Base-by-base conservation (phyloP, 2,113 vertebrate species). In the Numenius arquata region DNA sequence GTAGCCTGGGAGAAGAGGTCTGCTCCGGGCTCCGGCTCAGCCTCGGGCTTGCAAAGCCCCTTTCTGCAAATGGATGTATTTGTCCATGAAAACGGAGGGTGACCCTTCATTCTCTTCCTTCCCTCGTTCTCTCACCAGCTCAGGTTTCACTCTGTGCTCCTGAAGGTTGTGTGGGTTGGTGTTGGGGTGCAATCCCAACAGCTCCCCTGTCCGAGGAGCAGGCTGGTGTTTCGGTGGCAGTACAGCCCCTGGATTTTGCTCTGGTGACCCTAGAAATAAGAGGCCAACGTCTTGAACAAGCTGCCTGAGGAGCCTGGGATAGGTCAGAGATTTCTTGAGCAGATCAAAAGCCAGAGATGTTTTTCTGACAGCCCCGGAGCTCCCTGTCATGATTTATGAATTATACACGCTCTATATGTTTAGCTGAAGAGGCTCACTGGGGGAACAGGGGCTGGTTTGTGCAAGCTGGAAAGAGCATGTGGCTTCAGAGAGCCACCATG, bases 321-420 rank as follows among this genome's bases (percentile, higher is more conserved):
- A 96, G 96, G 94, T 96, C 96, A 96, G 81, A 79, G 87, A 91
- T 91, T 93, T 92, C 84, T 93, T 55, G 86, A 53, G 74, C 70
- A 93, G 91, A 97, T 97, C 93, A 97, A 96, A 97, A 96, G 96
- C 85, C 92, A 66, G 75, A 93, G 95, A 97, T 96, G 90, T 93
- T 96, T 97, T 95, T 87, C 90, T 97, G 94, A 96, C 96, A 96
- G 95, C 55, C 59, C 50, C 1, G 30, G 77, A 91, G 77, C 77
- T 95, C 81, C 62, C 91, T 74, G 78, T 94, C 71, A 76, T 96
- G 96, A 96, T 96, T 97, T 96, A 96, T 88, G 91, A 76, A 93
- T 96, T 91, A 92, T 92, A 94, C 93, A 91, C 0, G 0, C 74
- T 94, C 88, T 88, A 89, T 79, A 75, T 95, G 90, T 96, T 96